Evolutionary conservation across 2,888 invertebrate genomes (phyloP), one percentile per base, ranked within the genome.

Genomic region (Mylabris sibirica): DNA sequence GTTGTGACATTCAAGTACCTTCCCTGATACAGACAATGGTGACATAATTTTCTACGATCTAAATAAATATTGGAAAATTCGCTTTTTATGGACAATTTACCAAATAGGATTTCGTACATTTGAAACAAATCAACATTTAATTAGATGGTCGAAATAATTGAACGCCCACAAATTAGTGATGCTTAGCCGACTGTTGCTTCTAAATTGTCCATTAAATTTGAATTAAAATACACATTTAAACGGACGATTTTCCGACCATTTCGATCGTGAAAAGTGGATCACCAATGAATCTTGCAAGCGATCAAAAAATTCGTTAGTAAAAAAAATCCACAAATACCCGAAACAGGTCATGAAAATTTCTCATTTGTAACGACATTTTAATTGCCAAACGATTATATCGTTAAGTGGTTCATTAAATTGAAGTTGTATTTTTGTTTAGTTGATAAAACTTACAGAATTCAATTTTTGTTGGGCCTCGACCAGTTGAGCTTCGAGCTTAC

Each of bases 401-500:
- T 44, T 44, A 17, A 44, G 4, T 44, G 44, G 44, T 44, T 44
- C 17, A 44, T 44, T 44, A 44, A 44, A 44, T 44, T n/a, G 12
- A 38, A 2, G 17, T 17, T 49, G 20, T 49, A 9, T 20, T 49
- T 41, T 20, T 1, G 4, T 49, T 17, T 1, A 20, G 24, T 11
- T 24, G 20, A 1, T n/a, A 49, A 34, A 34, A 70, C 70, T 70
- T 70, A 67, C 70, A n/a, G 63, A 34, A 34, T 70, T 65, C 59
- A 66, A 61, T 63, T 71, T 71, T 61, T 71, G 71, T 65, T 82
- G 79, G 14, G 80, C 80, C 66, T 82, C 77, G 30, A 78, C 77
- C 41, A 82, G 68, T 65, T 81, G 80, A 1, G 82, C 81, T 71
- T 83, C 81, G 35, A 84, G 74, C 70, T 80, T 81, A 0, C 82